Conservation (phyloP, 2,797 vertebrate genomes). For the Tauraco hartlaubi region DNA sequence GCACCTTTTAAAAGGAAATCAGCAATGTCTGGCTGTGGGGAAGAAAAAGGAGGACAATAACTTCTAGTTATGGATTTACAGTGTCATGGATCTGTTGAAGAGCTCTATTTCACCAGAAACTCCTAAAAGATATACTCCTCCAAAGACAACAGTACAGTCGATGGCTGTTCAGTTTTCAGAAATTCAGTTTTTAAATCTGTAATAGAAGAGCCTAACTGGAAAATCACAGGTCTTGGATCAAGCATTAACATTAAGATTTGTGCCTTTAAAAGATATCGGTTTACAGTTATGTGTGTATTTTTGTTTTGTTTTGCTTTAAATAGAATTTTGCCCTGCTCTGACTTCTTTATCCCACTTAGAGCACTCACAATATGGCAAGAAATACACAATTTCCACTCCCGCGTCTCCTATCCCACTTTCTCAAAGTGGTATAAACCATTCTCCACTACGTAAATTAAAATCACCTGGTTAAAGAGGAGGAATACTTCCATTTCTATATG, state of each 20-base stretch:
- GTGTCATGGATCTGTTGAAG: background rate
- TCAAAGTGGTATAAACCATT: background rate
- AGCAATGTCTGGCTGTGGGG: background rate
- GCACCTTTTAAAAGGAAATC: background rate
- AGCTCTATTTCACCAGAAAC: background rate
- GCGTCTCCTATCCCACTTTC: background rate
- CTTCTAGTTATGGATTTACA: background rate
- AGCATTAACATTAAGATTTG: background rate
- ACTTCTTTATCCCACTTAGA: background rate
- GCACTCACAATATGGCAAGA: background rate
- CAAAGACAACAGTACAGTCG: background rate
- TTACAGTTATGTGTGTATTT: background rate
- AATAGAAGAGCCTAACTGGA: background rate
- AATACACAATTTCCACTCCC: background rate
- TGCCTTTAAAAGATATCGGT: background rate
- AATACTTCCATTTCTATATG: background rate
- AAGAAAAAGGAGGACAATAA: background rate
- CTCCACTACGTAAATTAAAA: background rate
- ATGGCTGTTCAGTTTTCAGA: background rate
- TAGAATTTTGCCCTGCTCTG: background rate
- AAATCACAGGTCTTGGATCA: background rate
- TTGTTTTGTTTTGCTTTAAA: background rate
- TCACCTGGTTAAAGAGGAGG: background rate
- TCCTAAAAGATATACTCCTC: background rate
- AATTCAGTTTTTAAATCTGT: background rate